phyloP scores from a whole-genome alignment of 2,888 invertebrate species.

The Meandrusa payeni region DNA sequence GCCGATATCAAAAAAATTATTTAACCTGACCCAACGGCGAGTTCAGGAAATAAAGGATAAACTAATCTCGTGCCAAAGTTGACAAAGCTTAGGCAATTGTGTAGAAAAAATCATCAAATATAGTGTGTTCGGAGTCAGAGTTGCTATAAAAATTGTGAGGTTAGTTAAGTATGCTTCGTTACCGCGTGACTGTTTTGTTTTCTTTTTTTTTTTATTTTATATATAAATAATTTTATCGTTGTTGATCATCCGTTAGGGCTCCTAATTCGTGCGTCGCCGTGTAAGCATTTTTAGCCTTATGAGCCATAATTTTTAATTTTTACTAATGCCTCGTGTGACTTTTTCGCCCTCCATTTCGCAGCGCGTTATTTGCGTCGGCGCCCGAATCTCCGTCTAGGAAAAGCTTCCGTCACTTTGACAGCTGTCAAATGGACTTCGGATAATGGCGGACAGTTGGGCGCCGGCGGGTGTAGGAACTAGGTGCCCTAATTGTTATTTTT shows the following conservation, averaged over 20 bases:
- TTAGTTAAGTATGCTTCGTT: constrained; percentile 37
- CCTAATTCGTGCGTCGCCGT: constrained; percentile 5
- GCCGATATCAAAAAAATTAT: too few relatives aligned
- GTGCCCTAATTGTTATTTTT: constrained; percentile 18
- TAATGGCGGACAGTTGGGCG: background rate
- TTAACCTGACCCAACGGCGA: too few relatives aligned
- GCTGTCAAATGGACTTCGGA: constrained; percentile 17
- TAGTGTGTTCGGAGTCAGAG: constrained; percentile 13
- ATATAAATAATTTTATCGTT: constrained; percentile 47
- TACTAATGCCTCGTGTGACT: constrained; percentile 22
- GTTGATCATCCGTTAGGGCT: constrained; percentile 39
- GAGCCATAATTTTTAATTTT: constrained; percentile 29
- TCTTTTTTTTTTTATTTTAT: constrained; percentile 41
- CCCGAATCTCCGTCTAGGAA: background rate
- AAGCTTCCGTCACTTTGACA: constrained; percentile 16
- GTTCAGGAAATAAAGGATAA: too few relatives aligned
- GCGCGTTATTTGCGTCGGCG: background rate
- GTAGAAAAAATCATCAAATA: background rate
- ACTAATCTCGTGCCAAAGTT: too few relatives aligned
- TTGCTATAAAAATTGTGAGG: constrained; percentile 28
- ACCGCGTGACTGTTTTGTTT: constrained; percentile 47
- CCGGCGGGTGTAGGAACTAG: background rate
- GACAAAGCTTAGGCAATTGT: constrained; percentile 1
- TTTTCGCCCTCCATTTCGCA: constrained; percentile 3
- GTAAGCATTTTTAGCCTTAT: constrained; percentile 26